These are phyloP conservation scores for Chaetodon trifascialis DNA, from an alignment of 2,113 vertebrate genomes.

Conservation along the genomic window DNA sequence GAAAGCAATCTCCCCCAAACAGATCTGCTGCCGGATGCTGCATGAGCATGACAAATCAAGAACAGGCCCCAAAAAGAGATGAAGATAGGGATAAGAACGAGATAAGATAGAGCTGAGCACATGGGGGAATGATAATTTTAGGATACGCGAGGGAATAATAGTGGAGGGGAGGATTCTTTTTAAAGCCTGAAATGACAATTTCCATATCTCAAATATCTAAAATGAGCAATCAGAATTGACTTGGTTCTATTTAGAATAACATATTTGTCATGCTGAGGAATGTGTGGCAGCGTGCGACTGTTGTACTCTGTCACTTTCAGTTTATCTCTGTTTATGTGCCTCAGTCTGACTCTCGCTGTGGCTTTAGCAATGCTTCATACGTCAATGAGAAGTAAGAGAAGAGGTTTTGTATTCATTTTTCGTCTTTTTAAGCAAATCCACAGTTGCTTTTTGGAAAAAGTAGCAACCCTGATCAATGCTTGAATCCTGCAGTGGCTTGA, in stretches of 20 bases:
- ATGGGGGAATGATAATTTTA: constrained; percentile 22
- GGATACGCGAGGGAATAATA: constrained; percentile 38
- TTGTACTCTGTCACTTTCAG: neutral
- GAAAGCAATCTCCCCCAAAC: constrained; percentile 53
- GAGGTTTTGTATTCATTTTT: neutral
- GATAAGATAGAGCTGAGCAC: constrained; percentile 48
- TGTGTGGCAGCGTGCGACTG: constrained; percentile 1
- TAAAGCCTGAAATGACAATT: constrained; percentile 47
- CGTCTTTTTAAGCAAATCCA: too few relatives aligned
- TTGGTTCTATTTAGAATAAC: constrained; percentile 5
- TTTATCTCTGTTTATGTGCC: neutral
- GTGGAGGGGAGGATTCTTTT: neutral
- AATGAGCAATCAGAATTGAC: constrained; percentile 30
- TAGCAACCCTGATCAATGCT: neutral
- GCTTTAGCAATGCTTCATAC: neutral
- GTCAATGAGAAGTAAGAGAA: too few relatives aligned
- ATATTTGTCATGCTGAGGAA: constrained; percentile 37
- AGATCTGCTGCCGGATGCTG: constrained; percentile 47
- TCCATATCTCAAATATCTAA: constrained; percentile 45
- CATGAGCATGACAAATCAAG: constrained; percentile 42
- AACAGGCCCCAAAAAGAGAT: constrained; percentile 44
- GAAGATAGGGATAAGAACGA: constrained; percentile 25
- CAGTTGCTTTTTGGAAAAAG: too few relatives aligned
- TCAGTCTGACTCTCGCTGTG: neutral
- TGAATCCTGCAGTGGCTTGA: neutral